Conservation (phyloP, 1,140 invertebrate species). For the Diuraphis noxia region DNA sequence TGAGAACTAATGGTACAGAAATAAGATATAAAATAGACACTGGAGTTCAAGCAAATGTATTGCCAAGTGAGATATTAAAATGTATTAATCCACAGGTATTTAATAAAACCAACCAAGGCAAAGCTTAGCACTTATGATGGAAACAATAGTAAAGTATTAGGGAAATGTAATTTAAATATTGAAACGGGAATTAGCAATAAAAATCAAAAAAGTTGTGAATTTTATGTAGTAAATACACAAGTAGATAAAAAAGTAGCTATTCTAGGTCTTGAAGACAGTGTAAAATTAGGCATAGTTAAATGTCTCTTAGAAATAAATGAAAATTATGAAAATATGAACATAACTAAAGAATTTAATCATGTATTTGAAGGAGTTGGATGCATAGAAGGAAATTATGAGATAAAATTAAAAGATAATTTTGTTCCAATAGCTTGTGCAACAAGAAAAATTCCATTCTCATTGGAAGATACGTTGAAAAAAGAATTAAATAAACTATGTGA, state of each 20-base stretch:
- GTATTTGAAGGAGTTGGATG: neutral
- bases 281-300: neutral
- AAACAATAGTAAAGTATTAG: neutral
- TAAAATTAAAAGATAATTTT: neutral
- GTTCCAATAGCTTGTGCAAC: neutral
- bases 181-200: neutral
- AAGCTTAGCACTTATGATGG: neutral
- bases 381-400: neutral
- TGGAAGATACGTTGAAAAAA: neutral
- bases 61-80: too few relatives aligned
- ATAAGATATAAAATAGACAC: neutral
- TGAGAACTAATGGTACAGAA: conserved; percentile 3
- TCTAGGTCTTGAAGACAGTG: neutral
- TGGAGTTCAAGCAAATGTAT: too few relatives aligned
- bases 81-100: neutral
- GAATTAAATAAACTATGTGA: neutral
- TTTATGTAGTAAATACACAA: neutral
- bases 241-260: too few relatives aligned
- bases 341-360: neutral
- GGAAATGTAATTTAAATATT: neutral
- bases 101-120: neutral
- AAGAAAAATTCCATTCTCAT: neutral
- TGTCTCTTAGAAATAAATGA: neutral
- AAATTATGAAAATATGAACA: neutral
- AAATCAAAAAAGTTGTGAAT: neutral